Conservation (phyloP, 1,140 invertebrate genomes). For the Heliconius hewitsoni region DNA sequence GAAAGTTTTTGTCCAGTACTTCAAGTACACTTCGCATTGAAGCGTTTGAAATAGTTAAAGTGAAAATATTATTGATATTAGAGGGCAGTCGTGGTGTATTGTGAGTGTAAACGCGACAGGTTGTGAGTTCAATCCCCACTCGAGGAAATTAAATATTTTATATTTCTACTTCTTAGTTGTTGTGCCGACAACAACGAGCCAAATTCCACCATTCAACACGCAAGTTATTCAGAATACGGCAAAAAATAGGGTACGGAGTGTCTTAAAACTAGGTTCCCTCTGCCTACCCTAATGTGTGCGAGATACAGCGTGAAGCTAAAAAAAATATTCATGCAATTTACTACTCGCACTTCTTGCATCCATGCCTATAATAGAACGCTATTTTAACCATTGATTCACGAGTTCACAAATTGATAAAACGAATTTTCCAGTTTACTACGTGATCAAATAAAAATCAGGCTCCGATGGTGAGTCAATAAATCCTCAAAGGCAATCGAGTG, state of each 20-base stretch:
- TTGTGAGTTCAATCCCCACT: no score
- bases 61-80: neutral
- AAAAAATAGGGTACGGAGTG: no score
- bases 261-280: no score
- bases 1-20: constrained; percentile 57
- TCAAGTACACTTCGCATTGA: neutral
- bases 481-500: constrained; percentile 66
- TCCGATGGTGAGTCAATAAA: constrained; percentile 57
- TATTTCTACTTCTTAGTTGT: no score
- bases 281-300: no score
- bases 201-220: no score
- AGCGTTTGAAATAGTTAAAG: neutral
- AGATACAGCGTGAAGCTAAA: no score
- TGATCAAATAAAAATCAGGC: constrained; percentile 39
- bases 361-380: neutral
- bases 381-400: neutral
- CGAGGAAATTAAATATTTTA: no score
- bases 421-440: constrained; percentile 16
- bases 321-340: neutral
- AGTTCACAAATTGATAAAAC: constrained; percentile 14
- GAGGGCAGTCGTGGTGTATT: no score
- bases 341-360: neutral
- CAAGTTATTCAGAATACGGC: no score
- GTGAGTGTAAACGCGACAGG: no score
- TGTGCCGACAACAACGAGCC: no score